A percentile compares a stretch with the other conserved stretches of the same genome.
phyloP scores from a whole-genome alignment of 2,113 vertebrate genomes.

The Accipiter virgatus region DNA sequence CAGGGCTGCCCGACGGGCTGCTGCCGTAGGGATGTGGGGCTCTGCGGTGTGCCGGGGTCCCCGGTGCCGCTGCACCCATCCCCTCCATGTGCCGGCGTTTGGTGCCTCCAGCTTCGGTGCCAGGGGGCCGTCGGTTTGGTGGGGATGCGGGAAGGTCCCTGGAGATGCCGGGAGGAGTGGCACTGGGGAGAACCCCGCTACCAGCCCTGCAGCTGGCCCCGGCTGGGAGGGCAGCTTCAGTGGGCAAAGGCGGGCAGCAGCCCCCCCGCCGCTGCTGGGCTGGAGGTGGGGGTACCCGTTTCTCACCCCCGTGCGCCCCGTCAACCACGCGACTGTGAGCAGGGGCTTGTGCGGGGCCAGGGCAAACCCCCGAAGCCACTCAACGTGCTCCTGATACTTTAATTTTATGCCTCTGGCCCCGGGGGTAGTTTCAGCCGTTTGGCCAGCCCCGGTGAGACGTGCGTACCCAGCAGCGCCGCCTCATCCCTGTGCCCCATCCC shows the following conservation, averaged over 20 bases:
- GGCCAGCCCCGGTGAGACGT: background rate
- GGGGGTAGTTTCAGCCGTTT: background rate
- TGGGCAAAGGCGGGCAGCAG: background rate
- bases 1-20: background rate
- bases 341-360: too few relatives aligned
- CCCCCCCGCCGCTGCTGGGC: background rate
- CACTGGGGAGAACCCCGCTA: background rate
- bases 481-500: background rate
- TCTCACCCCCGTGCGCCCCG: background rate
- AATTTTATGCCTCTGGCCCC: background rate
- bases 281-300: background rate
- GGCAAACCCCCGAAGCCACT: background rate
- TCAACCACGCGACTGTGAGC: accelerated
- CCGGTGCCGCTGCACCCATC: background rate
- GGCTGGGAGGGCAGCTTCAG: background rate
- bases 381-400: background rate
- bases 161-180: background rate
- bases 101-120: background rate
- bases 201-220: background rate
- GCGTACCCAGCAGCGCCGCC: background rate
- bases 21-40: background rate
- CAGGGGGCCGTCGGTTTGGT: background rate
- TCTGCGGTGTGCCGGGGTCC: background rate
- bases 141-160: background rate
- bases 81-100: background rate